Conservation (phyloP, 1,140 invertebrate species). For the Bombus superbus region DNA sequence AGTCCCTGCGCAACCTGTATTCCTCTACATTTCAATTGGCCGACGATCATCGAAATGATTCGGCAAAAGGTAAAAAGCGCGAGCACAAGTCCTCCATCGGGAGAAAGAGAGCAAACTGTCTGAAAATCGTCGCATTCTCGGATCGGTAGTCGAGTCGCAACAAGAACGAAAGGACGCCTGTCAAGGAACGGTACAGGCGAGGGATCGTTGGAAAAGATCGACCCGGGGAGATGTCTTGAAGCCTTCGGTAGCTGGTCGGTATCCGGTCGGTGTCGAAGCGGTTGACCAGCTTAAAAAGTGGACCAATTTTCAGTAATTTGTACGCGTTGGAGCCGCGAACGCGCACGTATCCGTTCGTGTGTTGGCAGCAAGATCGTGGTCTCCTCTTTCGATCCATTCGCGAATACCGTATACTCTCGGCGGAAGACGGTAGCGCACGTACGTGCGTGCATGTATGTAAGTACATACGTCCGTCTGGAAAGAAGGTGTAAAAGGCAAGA, state of each 20-base stretch:
- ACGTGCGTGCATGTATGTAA: neutral
- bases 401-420: neutral
- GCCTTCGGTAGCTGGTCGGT: constrained; percentile 15
- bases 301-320: constrained; percentile 78
- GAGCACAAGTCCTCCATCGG: neutral
- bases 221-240: constrained; percentile 20
- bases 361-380: neutral
- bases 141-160: neutral
- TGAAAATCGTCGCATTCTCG: constrained; percentile 40
- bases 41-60: constrained; percentile 45
- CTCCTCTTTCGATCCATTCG: constrained; percentile 9
- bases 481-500: constrained; percentile 29
- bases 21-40: constrained; percentile 39
- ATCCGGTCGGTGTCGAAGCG: constrained; percentile 42
- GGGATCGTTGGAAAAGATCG: constrained; percentile 47
- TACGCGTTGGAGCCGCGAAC: constrained; percentile 61
- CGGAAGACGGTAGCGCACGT: constrained; percentile 34
- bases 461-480: constrained; percentile 7
- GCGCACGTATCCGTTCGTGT: constrained; percentile 51
- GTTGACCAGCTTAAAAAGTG: constrained; percentile 67
- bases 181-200: constrained; percentile 18
- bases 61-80: constrained; percentile 23
- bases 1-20: neutral
- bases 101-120: neutral
- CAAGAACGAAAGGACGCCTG: constrained; percentile 20